Conservation (phyloP, 2,797 vertebrate species). For the Setipinna tenuifilis region DNA sequence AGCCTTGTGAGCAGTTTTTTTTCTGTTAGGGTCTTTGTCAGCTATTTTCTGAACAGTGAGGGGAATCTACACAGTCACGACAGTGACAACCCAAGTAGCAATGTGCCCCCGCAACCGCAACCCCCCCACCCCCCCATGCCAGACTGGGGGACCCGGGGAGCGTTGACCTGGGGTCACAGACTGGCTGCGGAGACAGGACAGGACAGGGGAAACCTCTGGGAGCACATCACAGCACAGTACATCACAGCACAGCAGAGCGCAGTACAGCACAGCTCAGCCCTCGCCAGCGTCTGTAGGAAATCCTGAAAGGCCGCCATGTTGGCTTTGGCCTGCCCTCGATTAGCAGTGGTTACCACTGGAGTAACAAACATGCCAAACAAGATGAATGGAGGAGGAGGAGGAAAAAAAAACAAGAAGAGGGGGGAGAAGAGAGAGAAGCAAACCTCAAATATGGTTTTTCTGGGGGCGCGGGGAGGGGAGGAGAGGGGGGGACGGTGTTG, state of each 20-base stretch:
- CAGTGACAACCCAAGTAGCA: too few relatives aligned
- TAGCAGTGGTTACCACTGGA: conserved; percentile 1
- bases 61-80: neutral
- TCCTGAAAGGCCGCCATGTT: conserved; percentile 29
- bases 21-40: neutral
- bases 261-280: neutral
- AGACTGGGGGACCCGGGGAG: neutral
- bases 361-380: conserved; percentile 37
- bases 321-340: conserved; percentile 34
- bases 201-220: neutral
- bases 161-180: conserved; percentile 15
- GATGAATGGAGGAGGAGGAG: neutral
- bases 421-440: neutral
- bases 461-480: neutral
- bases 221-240: neutral
- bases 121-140: too few relatives aligned
- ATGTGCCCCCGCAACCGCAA: too few relatives aligned
- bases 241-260: neutral
- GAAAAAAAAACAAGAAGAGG: neutral
- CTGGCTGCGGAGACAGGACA: neutral
- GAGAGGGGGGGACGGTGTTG: neutral
- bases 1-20: neutral
- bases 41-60: neutral
- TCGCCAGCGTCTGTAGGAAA: conserved; percentile 21
- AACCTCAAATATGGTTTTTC: too few relatives aligned